Conservation (phyloP, 2,797 vertebrate genomes). For the Thaleichthys pacificus region DNA sequence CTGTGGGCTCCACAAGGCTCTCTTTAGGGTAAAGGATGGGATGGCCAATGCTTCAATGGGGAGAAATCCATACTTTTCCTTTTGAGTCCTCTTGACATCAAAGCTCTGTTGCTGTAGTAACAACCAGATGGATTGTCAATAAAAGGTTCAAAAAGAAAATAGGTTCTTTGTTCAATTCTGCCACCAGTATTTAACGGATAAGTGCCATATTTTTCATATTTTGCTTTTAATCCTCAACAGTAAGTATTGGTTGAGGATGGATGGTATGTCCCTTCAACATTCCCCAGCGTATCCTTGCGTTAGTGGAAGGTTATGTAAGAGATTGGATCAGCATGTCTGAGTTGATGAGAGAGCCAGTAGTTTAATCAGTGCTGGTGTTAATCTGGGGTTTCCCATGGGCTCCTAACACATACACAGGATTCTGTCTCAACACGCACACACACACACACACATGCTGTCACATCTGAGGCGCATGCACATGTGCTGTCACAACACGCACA, state of each 20-base stretch:
- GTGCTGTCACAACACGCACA: background rate
- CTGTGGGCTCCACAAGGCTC: background rate
- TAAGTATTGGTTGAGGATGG: too few relatives aligned
- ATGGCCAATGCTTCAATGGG: too few relatives aligned
- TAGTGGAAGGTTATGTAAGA: background rate
- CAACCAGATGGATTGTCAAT: background rate
- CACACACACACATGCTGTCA: conserved; percentile 13
- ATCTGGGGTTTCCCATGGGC: background rate
- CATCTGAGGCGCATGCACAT: background rate
- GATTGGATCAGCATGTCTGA: conserved; percentile 1
- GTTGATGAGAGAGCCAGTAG: background rate
- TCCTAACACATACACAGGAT: background rate
- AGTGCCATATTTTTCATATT: background rate
- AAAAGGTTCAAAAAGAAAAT: too few relatives aligned
- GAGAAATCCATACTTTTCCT: too few relatives aligned
- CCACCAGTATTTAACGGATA: background rate
- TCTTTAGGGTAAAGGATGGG: too few relatives aligned
- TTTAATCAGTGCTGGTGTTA: background rate
- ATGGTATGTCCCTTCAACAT: background rate
- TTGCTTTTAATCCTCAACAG: too few relatives aligned
- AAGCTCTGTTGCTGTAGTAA: background rate
- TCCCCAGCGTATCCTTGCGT: background rate
- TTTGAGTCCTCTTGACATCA: background rate
- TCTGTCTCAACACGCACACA: background rate
- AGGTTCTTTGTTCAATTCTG: too few relatives aligned